Percentiles rank a stretch among this genome's conserved stretches.
Conservation (phyloP, 2,113 vertebrate species). For the Spea multiplicata region DNA sequence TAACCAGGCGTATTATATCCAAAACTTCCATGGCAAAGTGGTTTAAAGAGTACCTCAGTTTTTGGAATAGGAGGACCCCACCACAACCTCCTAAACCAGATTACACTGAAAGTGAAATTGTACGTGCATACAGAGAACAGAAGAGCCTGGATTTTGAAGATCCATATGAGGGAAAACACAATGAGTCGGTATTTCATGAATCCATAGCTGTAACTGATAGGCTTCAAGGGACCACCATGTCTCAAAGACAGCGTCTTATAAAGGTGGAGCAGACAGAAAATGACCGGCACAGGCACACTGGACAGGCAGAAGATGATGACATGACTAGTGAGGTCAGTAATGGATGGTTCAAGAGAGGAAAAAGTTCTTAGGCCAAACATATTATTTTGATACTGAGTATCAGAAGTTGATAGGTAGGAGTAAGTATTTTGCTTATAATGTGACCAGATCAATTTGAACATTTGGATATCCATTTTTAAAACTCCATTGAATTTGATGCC, state of each 20-base stretch:
- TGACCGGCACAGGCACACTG: constrained; percentile 65
- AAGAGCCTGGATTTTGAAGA: constrained; percentile 85
- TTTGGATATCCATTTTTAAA: too few species aligned
- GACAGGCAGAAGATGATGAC: constrained; percentile 55
- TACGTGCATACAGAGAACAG: constrained; percentile 81
- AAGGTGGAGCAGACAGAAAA: constrained; percentile 78
- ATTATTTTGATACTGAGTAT: too few species aligned
- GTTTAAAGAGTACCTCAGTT: constrained; percentile 87
- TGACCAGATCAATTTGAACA: too few species aligned
- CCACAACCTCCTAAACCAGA: constrained; percentile 81
- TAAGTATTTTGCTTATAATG: too few species aligned
- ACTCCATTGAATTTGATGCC: too few species aligned
- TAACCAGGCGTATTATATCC: background rate
- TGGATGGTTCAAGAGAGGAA: too few species aligned
- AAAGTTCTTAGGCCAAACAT: too few species aligned
- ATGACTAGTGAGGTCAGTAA: background rate
- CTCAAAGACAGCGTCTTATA: constrained; percentile 82
- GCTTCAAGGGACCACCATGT: constrained; percentile 69
- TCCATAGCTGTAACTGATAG: constrained; percentile 59
- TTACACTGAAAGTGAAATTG: constrained; percentile 85
- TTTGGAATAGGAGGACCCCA: constrained; percentile 76
- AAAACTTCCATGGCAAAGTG: constrained; percentile 79
- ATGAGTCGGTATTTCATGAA: constrained; percentile 54
- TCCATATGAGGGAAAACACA: constrained; percentile 75
- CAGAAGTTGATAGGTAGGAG: too few species aligned